These are phyloP conservation scores for Amiota communis DNA, from an alignment of 2,888 invertebrate genomes.

Conservation along the genomic window DNA sequence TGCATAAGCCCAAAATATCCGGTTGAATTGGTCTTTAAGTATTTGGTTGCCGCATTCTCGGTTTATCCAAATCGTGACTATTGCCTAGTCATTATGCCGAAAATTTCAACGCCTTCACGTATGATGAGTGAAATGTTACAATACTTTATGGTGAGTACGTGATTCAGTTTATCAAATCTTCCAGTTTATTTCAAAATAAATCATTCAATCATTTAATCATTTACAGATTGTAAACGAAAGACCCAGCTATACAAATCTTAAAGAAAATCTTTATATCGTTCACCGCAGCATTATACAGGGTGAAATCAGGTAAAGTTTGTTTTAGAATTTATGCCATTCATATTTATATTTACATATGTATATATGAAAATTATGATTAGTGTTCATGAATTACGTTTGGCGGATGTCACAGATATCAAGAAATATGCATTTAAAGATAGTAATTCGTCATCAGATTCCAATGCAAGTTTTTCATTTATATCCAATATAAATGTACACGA, in stretches of 20 bases:
- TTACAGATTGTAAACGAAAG: slow-evolving; percentile 49
- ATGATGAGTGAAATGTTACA: slow-evolving; percentile 50
- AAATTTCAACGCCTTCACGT: slow-evolving; percentile 31
- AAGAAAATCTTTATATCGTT: slow-evolving; percentile 60
- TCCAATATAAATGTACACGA: slow-evolving; percentile 40
- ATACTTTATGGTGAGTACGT: slow-evolving; percentile 61
- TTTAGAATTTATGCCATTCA: not conserved
- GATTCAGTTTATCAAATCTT: no score
- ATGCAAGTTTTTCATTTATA: slow-evolving; percentile 39
- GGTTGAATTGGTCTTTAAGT: slow-evolving; percentile 60
- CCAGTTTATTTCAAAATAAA: not conserved
- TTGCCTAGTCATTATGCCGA: slow-evolving; percentile 59
- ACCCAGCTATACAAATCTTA: slow-evolving; percentile 37
- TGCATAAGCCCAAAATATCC: slow-evolving; percentile 50
- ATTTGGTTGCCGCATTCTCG: slow-evolving; percentile 80
- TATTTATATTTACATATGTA: slow-evolving; percentile 33
- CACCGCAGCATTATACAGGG: slow-evolving; percentile 65
- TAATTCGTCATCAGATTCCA: fast-evolving
- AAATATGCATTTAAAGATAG: not conserved
- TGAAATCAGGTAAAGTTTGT: slow-evolving; percentile 53
- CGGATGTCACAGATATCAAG: not conserved
- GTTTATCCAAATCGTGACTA: slow-evolving; percentile 79
- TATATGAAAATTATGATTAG: not conserved
- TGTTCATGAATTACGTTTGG: not conserved
- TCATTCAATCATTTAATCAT: not conserved